Evolutionary conservation across 2,888 invertebrate genomes (phyloP).

Genomic region (Monopis laevigella): DNA sequence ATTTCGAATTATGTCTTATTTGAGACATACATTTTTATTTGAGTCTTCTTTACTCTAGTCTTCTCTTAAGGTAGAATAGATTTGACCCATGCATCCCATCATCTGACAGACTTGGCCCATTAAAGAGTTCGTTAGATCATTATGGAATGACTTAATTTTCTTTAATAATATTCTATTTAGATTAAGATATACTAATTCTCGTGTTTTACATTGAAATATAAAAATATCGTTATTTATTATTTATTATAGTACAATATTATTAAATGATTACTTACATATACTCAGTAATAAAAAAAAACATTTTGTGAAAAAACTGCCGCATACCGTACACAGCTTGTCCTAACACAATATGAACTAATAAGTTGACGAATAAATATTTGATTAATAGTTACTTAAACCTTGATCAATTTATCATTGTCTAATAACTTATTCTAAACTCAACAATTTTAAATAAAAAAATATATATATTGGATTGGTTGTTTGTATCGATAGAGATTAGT

Average conservation of each 20-base stretch:
- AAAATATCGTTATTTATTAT: no score
- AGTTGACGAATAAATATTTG: slow-evolving; percentile 43
- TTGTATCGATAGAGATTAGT: neutral
- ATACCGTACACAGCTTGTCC: neutral
- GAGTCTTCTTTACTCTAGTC: slow-evolving; percentile 31
- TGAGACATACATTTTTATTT: slow-evolving; percentile 1
- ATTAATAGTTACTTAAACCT: no score
- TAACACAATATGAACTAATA: slow-evolving; percentile 51
- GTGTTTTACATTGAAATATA: no score
- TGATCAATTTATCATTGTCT: no score
- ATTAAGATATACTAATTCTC: no score
- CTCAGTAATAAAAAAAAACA: no score
- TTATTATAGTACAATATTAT: neutral
- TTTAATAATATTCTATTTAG: no score
- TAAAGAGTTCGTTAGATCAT: no score
- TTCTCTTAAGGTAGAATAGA: slow-evolving; percentile 35
- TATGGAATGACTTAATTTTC: no score
- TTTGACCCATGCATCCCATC: slow-evolving; percentile 51
- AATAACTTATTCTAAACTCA: no score
- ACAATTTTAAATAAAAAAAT: no score
- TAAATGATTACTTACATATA: neutral
- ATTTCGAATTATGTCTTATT: slow-evolving; percentile 27
- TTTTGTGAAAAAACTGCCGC: slow-evolving; percentile 3
- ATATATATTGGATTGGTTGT: neutral
- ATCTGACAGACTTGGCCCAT: no score